Percentiles rank a stretch among this genome's conserved stretches.
These are phyloP conservation scores for Trogon melanurus DNA, from an alignment of 2,113 vertebrate genomes.

Conservation along the genomic window DNA sequence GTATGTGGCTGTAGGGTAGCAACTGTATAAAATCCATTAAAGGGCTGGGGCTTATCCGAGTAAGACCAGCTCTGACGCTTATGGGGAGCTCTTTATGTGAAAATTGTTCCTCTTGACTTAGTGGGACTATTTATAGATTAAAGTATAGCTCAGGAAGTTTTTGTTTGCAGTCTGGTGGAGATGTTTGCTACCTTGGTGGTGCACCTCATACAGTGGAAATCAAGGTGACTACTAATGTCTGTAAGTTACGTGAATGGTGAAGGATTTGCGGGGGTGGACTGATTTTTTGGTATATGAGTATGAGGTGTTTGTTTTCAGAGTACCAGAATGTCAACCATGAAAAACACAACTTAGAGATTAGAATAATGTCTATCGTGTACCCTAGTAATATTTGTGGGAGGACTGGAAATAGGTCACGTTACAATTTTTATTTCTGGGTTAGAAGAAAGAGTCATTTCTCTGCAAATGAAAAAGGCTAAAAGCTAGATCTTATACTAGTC, in stretches of 20 bases:
- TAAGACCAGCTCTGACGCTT: background rate
- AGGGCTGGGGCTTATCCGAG: background rate
- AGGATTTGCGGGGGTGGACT: background rate
- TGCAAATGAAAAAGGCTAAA: conserved; percentile 42
- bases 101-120: background rate
- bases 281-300: background rate
- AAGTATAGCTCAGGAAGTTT: background rate
- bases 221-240: background rate
- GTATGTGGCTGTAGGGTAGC: background rate
- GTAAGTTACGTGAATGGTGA: background rate
- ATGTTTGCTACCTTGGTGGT: background rate
- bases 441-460: conserved; percentile 34
- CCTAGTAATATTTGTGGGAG: background rate
- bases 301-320: background rate
- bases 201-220: background rate
- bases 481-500: background rate
- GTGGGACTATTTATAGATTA: background rate
- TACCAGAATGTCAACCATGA: background rate
- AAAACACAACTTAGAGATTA: background rate
- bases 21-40: conserved; percentile 12
- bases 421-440: conserved; percentile 21
- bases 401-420: background rate
- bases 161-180: background rate
- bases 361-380: background rate
- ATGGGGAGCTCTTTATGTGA: background rate